Conservation (phyloP, 2,888 invertebrate genomes). For the Eupithecia vulgata region DNA sequence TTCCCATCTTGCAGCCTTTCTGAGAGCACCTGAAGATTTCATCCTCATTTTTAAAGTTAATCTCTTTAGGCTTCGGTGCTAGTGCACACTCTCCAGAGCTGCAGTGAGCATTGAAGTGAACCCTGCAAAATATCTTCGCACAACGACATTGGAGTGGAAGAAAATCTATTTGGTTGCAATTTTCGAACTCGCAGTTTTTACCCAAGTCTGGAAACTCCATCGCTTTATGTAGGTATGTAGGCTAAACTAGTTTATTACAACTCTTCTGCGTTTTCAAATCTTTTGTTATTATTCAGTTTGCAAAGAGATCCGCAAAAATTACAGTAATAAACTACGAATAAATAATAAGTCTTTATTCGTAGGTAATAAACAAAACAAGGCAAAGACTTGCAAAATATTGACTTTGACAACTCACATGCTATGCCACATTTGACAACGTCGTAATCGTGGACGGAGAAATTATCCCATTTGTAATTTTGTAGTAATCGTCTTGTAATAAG, state of each 20-base stretch:
- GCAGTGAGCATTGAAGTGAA: constrained; percentile 85
- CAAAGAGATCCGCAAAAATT: neutral
- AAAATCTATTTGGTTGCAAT: constrained; percentile 89
- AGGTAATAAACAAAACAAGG: neutral
- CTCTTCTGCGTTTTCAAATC: neutral
- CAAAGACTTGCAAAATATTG: neutral
- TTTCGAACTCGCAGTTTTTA: constrained; percentile 83
- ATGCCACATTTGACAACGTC: neutral
- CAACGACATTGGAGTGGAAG: constrained; percentile 88
- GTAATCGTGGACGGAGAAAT: neutral
- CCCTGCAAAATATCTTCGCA: constrained; percentile 85
- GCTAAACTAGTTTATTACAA: neutral
- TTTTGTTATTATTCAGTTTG: neutral
- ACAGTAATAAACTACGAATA: too few relatives aligned
- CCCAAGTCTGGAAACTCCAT: constrained; percentile 92
- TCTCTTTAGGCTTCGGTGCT: constrained; percentile 70
- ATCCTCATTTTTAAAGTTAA: constrained; percentile 69
- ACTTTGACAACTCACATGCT: neutral
- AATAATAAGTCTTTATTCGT: too few relatives aligned
- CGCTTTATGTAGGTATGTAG: neutral
- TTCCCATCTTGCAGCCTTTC: constrained; percentile 84
- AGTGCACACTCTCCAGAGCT: constrained; percentile 80
- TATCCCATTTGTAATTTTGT: too few relatives aligned
- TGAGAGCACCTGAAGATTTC: constrained; percentile 83
- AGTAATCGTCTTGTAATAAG: too few relatives aligned